Evolutionary conservation across 2,113 vertebrate genomes (phyloP), one percentile per base, ranked within the genome.

Genomic region (Caloenas nicobarica): DNA sequence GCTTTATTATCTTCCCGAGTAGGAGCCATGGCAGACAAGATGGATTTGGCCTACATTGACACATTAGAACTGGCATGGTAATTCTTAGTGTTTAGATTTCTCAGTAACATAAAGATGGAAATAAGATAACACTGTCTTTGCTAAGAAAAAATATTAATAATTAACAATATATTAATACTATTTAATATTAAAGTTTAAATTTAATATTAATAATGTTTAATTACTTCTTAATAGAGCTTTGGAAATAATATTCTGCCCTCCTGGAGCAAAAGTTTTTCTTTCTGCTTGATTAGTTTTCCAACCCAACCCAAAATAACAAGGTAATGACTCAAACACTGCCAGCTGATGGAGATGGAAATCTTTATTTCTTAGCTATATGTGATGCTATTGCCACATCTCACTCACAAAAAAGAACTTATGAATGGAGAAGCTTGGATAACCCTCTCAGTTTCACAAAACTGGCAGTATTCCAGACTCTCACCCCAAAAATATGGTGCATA

Each of bases 201-300:
- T 93, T 29, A 73, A 86, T 88, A 92, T 73, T 83, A 81, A 86
- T 89, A 74, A 8, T 3, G 17, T 64, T 94, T 91, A 92, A 87
- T 91, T 94, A 57, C 34, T 62, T 95, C 91, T 84, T 36, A 87
- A 93, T 76, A 72, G 23, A 46, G 5, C 76, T 77, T 68, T 89
- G 14, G 40, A 74, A 95, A 82, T 83, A 93, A 90, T 14, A 62
- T 64, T 84, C 50, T 70, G 68, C 42, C 50, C 24, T 93, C 56
- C 64, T 44, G 24, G 51, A 89, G 42, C 2, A 2, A 57, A 86
- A 92, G 56, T 53, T 95, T 94, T 95, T 69, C 23, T n/a, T 95
- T 66, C 29, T 83, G 58, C 51, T 81, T 93, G 29, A 88, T 51
- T 74, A 81, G 46, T 88, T 95, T 96, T 73, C 33, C 42, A 83